Evolutionary conservation across 2,888 invertebrate species (phyloP).

Genomic region (Tortricodes alternella): DNA sequence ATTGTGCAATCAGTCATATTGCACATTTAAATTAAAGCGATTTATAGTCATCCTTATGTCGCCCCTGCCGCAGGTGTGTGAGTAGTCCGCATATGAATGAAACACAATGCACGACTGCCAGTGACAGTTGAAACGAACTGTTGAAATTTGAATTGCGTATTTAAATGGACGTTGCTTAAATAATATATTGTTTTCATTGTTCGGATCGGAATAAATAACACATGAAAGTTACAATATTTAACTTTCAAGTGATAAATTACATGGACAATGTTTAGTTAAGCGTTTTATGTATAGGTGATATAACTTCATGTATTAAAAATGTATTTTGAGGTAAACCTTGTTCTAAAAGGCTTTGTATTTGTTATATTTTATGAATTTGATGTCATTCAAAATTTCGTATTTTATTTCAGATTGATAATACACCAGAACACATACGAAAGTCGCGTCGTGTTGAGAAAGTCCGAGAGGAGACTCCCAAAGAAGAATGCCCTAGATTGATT

Average conservation of each 20-base stretch:
- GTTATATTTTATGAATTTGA: constrained; percentile 12
- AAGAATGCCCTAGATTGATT: constrained; percentile 77
- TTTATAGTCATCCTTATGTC: too few relatives aligned
- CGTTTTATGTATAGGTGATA: constrained; percentile 6
- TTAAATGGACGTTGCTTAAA: constrained; percentile 13
- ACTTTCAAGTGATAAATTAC: neutral
- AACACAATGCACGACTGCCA: too few relatives aligned
- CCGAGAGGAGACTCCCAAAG: constrained; percentile 55
- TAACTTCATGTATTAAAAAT: constrained; percentile 37
- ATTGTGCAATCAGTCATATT: too few relatives aligned
- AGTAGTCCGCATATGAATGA: too few relatives aligned
- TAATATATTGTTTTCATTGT: too few relatives aligned
- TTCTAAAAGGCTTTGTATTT: neutral
- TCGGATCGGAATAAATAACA: too few relatives aligned
- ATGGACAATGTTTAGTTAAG: neutral
- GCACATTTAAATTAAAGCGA: too few relatives aligned
- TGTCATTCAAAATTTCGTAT: constrained; percentile 4
- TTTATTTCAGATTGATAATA: constrained; percentile 70
- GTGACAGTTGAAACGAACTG: neutral
- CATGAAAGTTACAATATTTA: too few relatives aligned
- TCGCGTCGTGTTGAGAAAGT: constrained; percentile 59
- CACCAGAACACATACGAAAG: constrained; percentile 69
- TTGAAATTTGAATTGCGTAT: constrained; percentile 19
- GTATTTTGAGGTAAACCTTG: constrained; percentile 61
- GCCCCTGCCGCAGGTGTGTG: too few relatives aligned